Evolutionary conservation across 2,797 vertebrate genomes (phyloP).

Genomic region (Scyliorhinus canicula): DNA sequence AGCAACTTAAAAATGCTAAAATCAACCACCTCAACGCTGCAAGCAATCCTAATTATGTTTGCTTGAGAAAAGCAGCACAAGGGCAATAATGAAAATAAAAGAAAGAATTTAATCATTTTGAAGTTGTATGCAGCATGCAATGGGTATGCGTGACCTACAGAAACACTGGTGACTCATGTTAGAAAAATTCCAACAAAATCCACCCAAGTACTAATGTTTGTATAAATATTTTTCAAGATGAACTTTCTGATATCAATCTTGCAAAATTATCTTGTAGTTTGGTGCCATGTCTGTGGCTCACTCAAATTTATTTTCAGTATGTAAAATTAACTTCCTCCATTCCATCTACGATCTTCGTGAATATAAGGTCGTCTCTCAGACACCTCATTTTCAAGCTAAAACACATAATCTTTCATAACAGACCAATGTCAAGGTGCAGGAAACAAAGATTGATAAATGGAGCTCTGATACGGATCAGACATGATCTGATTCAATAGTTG

Average conservation of each 20-base stretch:
- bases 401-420: neutral
- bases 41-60: neutral
- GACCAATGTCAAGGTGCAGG: neutral
- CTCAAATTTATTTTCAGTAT: neutral
- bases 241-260: neutral
- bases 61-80: neutral
- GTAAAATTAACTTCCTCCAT: neutral
- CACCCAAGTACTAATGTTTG: neutral
- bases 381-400: neutral
- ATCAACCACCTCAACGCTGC: neutral
- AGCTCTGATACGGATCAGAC: neutral
- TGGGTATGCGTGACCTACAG: neutral
- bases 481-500: neutral
- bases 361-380: neutral
- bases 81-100: neutral
- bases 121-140: neutral
- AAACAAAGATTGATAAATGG: neutral
- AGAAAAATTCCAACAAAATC: neutral
- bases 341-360: neutral
- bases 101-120: neutral
- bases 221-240: constrained; percentile 28
- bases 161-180: neutral
- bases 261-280: neutral
- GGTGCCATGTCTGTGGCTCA: neutral
- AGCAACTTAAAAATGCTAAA: neutral